These are phyloP conservation scores for Habropoda laboriosa DNA, from an alignment of 1,140 invertebrate species.

Conservation along the genomic window DNA sequence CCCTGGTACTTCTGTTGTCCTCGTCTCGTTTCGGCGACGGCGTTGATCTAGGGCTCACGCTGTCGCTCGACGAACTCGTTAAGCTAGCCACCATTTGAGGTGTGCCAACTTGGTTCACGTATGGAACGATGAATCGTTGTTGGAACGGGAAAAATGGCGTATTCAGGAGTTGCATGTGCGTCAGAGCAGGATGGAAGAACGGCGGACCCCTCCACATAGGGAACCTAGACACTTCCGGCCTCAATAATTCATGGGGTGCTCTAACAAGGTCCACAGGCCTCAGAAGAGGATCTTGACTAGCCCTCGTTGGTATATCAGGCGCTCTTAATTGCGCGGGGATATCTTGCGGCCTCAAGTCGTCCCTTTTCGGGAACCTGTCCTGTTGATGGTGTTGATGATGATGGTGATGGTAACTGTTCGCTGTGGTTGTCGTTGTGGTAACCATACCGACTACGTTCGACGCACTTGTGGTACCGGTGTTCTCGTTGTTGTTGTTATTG, in stretches of 20 bases:
- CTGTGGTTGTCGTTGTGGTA: constrained; percentile 75
- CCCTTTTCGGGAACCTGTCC: constrained; percentile 66
- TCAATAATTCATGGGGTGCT: constrained; percentile 68
- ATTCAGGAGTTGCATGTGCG: constrained; percentile 77
- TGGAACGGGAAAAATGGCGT: constrained; percentile 77
- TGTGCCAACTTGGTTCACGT: constrained; percentile 72
- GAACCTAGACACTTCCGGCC: constrained; percentile 75
- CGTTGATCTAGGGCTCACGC: constrained; percentile 73
- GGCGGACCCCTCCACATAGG: constrained; percentile 76
- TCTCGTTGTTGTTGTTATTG: constrained; percentile 72
- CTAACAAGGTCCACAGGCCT: constrained; percentile 66
- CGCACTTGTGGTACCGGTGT: constrained; percentile 75
- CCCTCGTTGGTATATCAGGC: constrained; percentile 58
- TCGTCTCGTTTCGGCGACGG: constrained; percentile 72
- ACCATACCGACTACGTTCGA: constrained; percentile 77
- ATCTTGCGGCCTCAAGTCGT: constrained; percentile 69
- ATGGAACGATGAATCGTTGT: constrained; percentile 76
- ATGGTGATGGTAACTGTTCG: constrained; percentile 66
- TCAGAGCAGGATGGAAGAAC: constrained; percentile 75
- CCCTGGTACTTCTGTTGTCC: constrained; percentile 26
- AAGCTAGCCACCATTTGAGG: constrained; percentile 69
- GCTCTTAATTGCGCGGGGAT: constrained; percentile 57
- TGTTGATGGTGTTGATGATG: constrained; percentile 56
- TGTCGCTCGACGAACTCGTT: constrained; percentile 76
- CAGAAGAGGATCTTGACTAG: constrained; percentile 51